phyloP scores from a whole-genome alignment of 2,888 invertebrate genomes.

The Trilocha varians region DNA sequence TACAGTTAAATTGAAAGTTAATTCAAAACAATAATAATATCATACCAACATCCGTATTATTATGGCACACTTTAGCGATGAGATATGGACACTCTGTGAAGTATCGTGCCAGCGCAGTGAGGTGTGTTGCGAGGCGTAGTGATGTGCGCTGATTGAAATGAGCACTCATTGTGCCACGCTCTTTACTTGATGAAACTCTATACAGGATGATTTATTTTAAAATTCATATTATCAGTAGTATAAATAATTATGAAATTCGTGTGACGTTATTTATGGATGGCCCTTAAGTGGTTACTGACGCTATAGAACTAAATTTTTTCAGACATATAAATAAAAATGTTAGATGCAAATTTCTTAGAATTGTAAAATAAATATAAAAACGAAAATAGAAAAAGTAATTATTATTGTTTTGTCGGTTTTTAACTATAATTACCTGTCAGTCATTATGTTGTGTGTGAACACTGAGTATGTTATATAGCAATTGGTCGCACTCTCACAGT shows the following conservation, averaged over 20 bases:
- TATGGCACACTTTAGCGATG: slow-evolving; percentile 48
- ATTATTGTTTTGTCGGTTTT: neutral
- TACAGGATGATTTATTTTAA: neutral
- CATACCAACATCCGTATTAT: slow-evolving; percentile 48
- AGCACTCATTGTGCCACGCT: slow-evolving; percentile 20
- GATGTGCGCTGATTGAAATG: slow-evolving; percentile 65
- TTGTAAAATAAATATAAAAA: neutral
- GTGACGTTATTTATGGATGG: too few relatives aligned
- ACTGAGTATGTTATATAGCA: slow-evolving; percentile 53
- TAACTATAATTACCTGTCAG: slow-evolving; percentile 43
- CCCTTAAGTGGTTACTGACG: slow-evolving; percentile 30
- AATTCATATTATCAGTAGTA: neutral
- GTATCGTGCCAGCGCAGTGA: slow-evolving; percentile 53
- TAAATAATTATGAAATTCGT: too few relatives aligned
- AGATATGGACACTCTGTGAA: slow-evolving; percentile 62
- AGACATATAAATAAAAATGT: neutral
- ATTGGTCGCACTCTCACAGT: slow-evolving; percentile 27
- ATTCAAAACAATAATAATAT: too few relatives aligned
- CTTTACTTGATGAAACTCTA: neutral
- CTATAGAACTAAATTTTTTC: slow-evolving; percentile 16
- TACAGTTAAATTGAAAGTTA: too few relatives aligned
- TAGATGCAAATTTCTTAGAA: neutral
- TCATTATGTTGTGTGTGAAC: slow-evolving; percentile 57
- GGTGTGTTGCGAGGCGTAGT: slow-evolving; percentile 54
- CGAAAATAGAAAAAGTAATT: neutral